A percentile compares a stretch with the other conserved stretches of the same genome.
phyloP scores from a whole-genome alignment of 2,113 vertebrate species.

The Microcebus tavaratra region DNA sequence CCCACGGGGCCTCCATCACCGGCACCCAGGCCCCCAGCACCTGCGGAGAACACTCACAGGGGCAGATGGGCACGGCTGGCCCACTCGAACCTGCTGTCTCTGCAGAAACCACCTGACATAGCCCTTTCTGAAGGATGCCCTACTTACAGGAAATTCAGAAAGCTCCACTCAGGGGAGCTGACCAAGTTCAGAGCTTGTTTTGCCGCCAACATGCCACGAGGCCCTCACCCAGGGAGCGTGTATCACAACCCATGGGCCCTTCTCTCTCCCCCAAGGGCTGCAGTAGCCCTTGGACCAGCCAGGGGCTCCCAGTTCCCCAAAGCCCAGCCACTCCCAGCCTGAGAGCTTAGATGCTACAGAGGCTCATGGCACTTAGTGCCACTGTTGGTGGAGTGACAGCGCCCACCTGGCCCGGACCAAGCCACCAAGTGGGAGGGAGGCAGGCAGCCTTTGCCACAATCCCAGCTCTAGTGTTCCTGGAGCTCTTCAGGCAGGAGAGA shows the following conservation, averaged over 20 bases:
- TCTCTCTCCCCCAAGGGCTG: neutral
- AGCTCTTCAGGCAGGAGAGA: neutral
- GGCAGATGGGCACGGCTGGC: neutral
- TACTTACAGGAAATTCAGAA: neutral
- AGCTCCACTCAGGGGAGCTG: rapidly evolving
- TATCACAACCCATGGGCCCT: rapidly evolving
- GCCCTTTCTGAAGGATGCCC: neutral
- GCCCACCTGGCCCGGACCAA: neutral
- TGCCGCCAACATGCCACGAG: neutral
- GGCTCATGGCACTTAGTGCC: neutral
- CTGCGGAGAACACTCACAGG: too few relatives aligned
- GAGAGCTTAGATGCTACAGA: neutral
- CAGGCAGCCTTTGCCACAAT: neutral
- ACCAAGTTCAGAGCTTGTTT: neutral
- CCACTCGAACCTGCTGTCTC: neutral
- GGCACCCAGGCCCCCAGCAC: neutral
- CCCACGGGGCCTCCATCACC: neutral
- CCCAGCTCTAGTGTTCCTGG: neutral
- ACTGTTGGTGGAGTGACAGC: rapidly evolving
- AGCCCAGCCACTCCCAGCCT: neutral
- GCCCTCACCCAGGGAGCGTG: rapidly evolving
- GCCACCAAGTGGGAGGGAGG: neutral
- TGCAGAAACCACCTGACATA: neutral
- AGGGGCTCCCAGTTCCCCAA: neutral
- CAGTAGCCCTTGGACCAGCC: too few relatives aligned